These are phyloP conservation scores for Phanerotoma sp. DNA, from an alignment of 2,888 invertebrate species.

Conservation along the genomic window DNA sequence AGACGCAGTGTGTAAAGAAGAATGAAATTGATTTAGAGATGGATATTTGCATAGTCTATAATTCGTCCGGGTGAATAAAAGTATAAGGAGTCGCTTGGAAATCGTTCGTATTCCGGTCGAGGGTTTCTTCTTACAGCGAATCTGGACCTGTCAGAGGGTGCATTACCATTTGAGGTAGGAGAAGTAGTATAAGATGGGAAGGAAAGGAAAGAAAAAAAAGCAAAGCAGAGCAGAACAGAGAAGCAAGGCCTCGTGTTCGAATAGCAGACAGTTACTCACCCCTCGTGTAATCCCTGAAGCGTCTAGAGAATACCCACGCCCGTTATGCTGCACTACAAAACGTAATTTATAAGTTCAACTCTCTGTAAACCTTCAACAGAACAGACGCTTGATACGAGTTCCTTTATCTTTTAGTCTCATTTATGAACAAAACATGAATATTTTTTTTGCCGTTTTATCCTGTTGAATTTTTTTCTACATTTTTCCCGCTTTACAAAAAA, in stretches of 20 bases:
- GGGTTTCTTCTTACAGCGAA: slow-evolving; percentile 18
- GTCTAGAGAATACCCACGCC: slow-evolving; percentile 27
- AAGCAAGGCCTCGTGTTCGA: slow-evolving; percentile 17
- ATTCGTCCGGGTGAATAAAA: slow-evolving; percentile 23
- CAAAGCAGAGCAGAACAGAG: background rate
- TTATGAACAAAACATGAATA: too few species aligned
- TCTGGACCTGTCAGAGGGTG: slow-evolving; percentile 24
- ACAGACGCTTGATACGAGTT: slow-evolving; percentile 10
- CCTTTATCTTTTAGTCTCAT: background rate
- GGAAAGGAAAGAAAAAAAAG: background rate
- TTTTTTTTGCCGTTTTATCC: too few species aligned
- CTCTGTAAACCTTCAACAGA: slow-evolving; percentile 22
- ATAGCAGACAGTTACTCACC: slow-evolving; percentile 28
- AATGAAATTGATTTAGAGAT: slow-evolving; percentile 14
- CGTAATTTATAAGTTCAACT: slow-evolving; percentile 33
- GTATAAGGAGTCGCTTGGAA: slow-evolving; percentile 10
- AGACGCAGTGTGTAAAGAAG: background rate
- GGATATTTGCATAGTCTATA: slow-evolving; percentile 21
- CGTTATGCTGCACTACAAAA: slow-evolving; percentile 28
- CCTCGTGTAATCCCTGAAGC: slow-evolving; percentile 31
- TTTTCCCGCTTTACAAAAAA: too few species aligned
- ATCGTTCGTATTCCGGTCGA: slow-evolving; percentile 19
- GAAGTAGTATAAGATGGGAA: background rate
- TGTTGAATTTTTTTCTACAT: too few species aligned
- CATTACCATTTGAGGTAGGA: slow-evolving; percentile 21